These are phyloP conservation scores for Cataglyphis rosenhaueri DNA, from an alignment of 2,888 invertebrate genomes.

Conservation along the genomic window DNA sequence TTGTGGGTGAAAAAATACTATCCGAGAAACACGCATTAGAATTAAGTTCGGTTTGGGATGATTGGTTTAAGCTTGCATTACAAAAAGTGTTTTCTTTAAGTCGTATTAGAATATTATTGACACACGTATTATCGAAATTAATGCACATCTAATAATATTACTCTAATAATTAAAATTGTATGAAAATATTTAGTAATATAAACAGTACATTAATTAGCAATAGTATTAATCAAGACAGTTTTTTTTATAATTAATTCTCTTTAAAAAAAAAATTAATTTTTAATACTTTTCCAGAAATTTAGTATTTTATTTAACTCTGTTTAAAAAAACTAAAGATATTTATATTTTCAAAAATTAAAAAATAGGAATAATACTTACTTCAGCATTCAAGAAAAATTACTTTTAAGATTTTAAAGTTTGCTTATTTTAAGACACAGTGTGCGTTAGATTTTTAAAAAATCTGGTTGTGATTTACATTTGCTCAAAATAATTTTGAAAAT, in stretches of 20 bases:
- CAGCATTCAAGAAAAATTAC: background rate
- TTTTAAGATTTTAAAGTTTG: background rate
- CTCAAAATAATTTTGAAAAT: background rate
- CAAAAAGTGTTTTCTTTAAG: background rate
- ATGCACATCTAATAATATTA: background rate
- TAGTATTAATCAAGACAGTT: too few relatives aligned
- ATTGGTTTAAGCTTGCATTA: background rate
- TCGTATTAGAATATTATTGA: background rate
- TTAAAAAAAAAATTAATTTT: background rate
- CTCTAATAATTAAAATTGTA: background rate
- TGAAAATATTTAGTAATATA: background rate
- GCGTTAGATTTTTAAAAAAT: background rate
- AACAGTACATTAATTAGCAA: background rate
- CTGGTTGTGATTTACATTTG: background rate
- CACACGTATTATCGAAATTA: background rate
- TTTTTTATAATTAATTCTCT: background rate
- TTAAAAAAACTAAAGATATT: background rate
- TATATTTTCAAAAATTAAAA: background rate
- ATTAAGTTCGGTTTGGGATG: background rate
- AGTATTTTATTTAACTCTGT: background rate
- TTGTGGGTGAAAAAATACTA: slow-evolving; percentile 31
- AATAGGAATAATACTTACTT: too few relatives aligned
- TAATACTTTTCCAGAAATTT: background rate
- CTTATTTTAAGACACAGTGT: background rate
- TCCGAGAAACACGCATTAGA: background rate